Evolutionary conservation across 2,888 invertebrate species (phyloP).

Genomic region (Eutolmus rufibarbis): DNA sequence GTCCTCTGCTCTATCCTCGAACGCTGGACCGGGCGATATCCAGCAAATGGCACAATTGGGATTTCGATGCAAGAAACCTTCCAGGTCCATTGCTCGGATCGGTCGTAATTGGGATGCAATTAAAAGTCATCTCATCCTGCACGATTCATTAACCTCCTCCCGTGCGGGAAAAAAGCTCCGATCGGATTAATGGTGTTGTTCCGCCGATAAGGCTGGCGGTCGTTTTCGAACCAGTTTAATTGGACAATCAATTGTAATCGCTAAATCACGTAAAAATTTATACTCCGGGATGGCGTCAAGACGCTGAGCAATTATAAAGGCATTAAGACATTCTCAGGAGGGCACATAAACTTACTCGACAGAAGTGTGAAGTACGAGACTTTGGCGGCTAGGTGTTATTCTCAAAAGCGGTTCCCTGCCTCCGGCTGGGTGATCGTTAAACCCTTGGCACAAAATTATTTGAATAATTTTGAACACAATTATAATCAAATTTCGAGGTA

Average conservation of each 20-base stretch:
- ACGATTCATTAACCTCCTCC: slow-evolving; percentile 3
- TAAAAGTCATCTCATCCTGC: slow-evolving; percentile 8
- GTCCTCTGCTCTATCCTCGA: not conserved
- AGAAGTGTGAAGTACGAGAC: not conserved
- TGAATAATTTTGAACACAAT: not conserved
- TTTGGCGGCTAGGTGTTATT: not conserved
- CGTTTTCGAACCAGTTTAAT: not conserved
- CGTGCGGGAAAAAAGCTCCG: not conserved
- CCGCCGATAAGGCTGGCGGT: not conserved
- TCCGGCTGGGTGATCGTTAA: not conserved
- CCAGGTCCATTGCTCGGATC: not conserved
- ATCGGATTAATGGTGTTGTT: slow-evolving; percentile 8
- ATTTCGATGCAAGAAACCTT: not conserved
- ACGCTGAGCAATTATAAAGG: slow-evolving; percentile 18
- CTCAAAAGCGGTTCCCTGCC: not conserved
- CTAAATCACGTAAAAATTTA: slow-evolving; percentile 24
- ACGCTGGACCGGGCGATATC: not conserved
- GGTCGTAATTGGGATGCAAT: slow-evolving; percentile 24
- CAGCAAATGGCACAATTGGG: not conserved
- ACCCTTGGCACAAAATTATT: not conserved
- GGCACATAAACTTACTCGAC: not conserved
- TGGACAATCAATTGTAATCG: slow-evolving; percentile 14
- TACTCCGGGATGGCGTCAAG: not conserved
- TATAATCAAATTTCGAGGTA: slow-evolving; percentile 14
- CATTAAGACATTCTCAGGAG: not conserved